These are phyloP conservation scores for Leptopterna dolabrata DNA, from an alignment of 2,888 invertebrate species.

Conservation along the genomic window DNA sequence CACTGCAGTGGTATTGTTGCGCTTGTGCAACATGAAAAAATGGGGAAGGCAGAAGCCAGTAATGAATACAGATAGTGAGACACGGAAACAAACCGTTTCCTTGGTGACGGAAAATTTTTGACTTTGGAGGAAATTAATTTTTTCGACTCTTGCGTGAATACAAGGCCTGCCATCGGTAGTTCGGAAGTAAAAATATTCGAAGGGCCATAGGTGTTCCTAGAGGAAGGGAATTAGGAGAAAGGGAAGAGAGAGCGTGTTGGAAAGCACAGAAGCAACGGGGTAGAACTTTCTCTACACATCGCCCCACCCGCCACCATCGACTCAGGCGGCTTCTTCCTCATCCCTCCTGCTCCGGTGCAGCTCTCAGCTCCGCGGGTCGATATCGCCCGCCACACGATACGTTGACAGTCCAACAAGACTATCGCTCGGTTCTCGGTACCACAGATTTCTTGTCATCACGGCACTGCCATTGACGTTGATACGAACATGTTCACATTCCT, in stretches of 20 bases:
- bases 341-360: not conserved
- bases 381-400: constrained; percentile 1
- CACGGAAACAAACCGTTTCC: too few relatives aligned
- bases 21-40: too few relatives aligned
- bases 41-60: too few relatives aligned
- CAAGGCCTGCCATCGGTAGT: too few relatives aligned
- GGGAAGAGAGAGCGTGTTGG: constrained; percentile 10
- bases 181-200: too few relatives aligned
- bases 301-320: not conserved
- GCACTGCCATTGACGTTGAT: too few relatives aligned
- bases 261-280: not conserved
- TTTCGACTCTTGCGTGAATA: too few relatives aligned
- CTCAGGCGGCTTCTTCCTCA: not conserved
- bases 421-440: not conserved
- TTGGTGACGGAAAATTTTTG: too few relatives aligned
- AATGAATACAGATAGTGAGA: too few relatives aligned
- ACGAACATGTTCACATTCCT: constrained; percentile 67
- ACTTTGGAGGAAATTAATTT: too few relatives aligned
- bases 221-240: not conserved
- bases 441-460: not conserved
- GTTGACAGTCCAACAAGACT: not conserved
- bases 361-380: not conserved
- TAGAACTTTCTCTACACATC: not conserved
- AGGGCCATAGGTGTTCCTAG: too few relatives aligned
- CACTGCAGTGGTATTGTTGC: too few relatives aligned